phyloP scores from a whole-genome alignment of 2,888 invertebrate species.

The Chrysopilus asiliformis region DNA sequence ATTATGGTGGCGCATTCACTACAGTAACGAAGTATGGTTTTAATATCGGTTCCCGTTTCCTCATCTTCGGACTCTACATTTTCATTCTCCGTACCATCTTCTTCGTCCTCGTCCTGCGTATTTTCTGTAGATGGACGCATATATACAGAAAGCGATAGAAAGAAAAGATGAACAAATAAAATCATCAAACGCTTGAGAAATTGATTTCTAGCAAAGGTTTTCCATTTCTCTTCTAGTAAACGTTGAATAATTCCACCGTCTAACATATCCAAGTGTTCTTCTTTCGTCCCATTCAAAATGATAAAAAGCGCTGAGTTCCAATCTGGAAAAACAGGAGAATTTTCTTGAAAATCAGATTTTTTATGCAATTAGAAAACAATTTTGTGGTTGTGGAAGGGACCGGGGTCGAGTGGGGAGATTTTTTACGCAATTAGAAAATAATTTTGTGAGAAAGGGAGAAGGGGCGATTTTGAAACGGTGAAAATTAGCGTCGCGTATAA shows the following conservation, averaged over 20 bases:
- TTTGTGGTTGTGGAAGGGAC: too few species aligned
- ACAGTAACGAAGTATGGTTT: conserved; percentile 46
- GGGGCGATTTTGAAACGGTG: too few species aligned
- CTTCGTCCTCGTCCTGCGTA: conserved; percentile 19
- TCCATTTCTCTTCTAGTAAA: conserved; percentile 97
- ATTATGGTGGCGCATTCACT: conserved; percentile 75
- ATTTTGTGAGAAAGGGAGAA: too few species aligned
- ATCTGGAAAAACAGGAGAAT: conserved; percentile 43
- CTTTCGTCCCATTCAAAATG: conserved; percentile 92
- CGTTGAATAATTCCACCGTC: conserved; percentile 97
- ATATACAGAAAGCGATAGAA: conserved; percentile 83
- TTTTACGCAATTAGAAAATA: too few species aligned
- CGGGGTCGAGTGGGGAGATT: too few species aligned
- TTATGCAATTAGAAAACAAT: too few species aligned
- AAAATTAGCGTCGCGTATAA: too few species aligned
- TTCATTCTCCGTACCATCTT: conserved; percentile 30
- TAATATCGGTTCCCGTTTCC: conserved; percentile 34
- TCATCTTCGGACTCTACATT: conserved; percentile 22
- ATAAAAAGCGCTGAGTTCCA: conserved; percentile 98
- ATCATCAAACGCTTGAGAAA: conserved; percentile 84
- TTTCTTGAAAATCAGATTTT: not conserved
- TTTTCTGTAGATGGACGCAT: conserved; percentile 52
- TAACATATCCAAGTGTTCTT: conserved; percentile 96
- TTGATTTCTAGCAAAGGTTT: conserved; percentile 90
- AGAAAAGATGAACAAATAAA: conserved; percentile 72